Evolutionary conservation across 2,888 invertebrate species (phyloP).

Genomic region (Cenopis cana): DNA sequence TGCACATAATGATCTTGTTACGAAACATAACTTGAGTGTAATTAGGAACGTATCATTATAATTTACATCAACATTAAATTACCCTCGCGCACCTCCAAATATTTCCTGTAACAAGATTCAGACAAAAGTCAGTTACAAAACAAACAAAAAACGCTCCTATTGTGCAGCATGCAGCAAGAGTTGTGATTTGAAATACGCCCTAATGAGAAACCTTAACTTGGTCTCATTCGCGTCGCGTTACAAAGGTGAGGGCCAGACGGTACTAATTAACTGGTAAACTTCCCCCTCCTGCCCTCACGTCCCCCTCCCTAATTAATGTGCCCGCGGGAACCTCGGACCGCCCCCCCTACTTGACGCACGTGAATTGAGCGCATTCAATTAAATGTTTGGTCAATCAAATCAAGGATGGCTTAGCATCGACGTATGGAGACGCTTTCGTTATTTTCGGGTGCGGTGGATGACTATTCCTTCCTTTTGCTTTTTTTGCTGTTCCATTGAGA

Average conservation of each 20-base stretch:
- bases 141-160: conserved; percentile 40
- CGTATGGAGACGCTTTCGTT: conserved; percentile 23
- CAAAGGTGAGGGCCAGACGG: conserved; percentile 74
- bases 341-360: conserved; percentile 50
- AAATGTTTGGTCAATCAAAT: conserved; percentile 48
- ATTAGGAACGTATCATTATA: conserved; percentile 18
- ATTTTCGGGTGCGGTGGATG: not conserved
- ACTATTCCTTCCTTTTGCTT: too few species aligned
- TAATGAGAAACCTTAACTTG: conserved; percentile 77
- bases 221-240: conserved; percentile 73
- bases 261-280: conserved; percentile 86
- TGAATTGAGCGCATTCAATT: conserved; percentile 53
- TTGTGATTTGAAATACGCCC: conserved; percentile 50
- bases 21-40: conserved; percentile 5
- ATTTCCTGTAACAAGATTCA: conserved; percentile 34
- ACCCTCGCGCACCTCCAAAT: conserved; percentile 1
- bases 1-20: not conserved
- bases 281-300: conserved; percentile 59
- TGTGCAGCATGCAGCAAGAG: conserved; percentile 43
- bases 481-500: too few species aligned
- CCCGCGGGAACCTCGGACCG: conserved; percentile 74
- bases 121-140: conserved; percentile 36
- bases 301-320: conserved; percentile 81
- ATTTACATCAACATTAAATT: conserved; percentile 8
- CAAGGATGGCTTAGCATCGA: conserved; percentile 41